These are phyloP conservation scores for Drosophila barbarae DNA, from an alignment of 2,888 invertebrate species.

Conservation along the genomic window DNA sequence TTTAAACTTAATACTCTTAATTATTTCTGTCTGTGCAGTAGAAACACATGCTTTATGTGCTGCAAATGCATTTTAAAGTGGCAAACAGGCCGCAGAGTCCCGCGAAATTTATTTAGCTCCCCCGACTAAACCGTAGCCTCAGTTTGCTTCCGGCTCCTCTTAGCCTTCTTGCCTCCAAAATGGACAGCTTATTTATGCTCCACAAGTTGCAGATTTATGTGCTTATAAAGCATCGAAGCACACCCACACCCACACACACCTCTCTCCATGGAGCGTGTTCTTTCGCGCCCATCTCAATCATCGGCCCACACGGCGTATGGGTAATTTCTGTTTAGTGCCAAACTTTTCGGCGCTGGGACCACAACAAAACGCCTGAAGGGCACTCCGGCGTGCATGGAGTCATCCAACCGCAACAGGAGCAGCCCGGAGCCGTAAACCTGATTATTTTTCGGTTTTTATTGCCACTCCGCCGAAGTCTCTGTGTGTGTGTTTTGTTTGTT, in stretches of 20 bases:
- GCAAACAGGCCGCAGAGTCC: constrained; percentile 21
- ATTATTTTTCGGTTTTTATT: constrained; percentile 69
- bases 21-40: constrained; percentile 11
- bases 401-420: constrained; percentile 28
- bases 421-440: constrained; percentile 53
- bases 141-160: not conserved
- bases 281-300: constrained; percentile 56
- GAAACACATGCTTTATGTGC: constrained; percentile 52
- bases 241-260: constrained; percentile 23
- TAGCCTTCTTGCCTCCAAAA: not conserved
- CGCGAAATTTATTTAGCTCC: constrained; percentile 30
- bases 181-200: constrained; percentile 58
- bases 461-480: constrained; percentile 37
- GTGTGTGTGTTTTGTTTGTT: not conserved
- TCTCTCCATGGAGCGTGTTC: constrained; percentile 12
- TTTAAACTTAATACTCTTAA: not conserved
- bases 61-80: constrained; percentile 60
- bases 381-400: constrained; percentile 54
- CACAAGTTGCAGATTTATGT: constrained; percentile 65
- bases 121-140: constrained; percentile 18
- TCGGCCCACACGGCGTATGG: constrained; percentile 66
- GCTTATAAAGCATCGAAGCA: constrained; percentile 46
- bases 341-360: constrained; percentile 56
- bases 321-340: constrained; percentile 67
- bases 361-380: constrained; percentile 69